Evolutionary conservation across 2,888 invertebrate genomes (phyloP), one percentile per base, ranked within the genome.

Genomic region (Apoda limacodes): DNA sequence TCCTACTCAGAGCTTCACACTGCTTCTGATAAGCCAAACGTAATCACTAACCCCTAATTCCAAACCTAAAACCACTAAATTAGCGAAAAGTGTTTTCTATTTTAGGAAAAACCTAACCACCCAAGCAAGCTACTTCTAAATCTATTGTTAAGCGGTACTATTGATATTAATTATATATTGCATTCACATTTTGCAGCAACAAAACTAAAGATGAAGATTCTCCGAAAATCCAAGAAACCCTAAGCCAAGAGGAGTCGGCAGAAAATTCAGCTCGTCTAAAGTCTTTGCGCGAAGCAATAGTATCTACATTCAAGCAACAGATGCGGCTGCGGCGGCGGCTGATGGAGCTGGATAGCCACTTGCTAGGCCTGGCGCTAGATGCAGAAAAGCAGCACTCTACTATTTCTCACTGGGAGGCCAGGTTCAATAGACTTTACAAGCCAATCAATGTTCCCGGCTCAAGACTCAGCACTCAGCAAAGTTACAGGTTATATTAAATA

Each of bases 281-380:
- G 40, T 84, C 85, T 13, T 67, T 95, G 12, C 85, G 94, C 21
- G 93, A 94, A 50, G 90, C 94, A 48, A 92, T 96, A 24, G 89
- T 95, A 3, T 85, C 89, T 0, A 91, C 92, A 1, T 96, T 96
- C 62, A 92, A 93, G 55, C 94, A 93, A 45, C 95, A 96, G 67
- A 95, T 96, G 94, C 88, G 93, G 40, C 71, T 95, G 19, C 83
- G 95, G 46, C 83, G 92, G 17, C 88, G 91, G 30, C 75, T 98
- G 13, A 90, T 97, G 86, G 95, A 96, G 60, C 84, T 96, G 7
- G 96, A 97, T 65, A 94, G 93, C 45, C 92, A 93, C 52, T 75
- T 95, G 29, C 69, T 95, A 42, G 93, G 94, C 2, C 75, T 95
- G 25, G 93, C 92, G 19, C 83, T 95, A 52, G 95, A 96, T 49